Evolutionary conservation across 2,888 invertebrate species (phyloP).

Genomic region (Hymenopus coronatus): DNA sequence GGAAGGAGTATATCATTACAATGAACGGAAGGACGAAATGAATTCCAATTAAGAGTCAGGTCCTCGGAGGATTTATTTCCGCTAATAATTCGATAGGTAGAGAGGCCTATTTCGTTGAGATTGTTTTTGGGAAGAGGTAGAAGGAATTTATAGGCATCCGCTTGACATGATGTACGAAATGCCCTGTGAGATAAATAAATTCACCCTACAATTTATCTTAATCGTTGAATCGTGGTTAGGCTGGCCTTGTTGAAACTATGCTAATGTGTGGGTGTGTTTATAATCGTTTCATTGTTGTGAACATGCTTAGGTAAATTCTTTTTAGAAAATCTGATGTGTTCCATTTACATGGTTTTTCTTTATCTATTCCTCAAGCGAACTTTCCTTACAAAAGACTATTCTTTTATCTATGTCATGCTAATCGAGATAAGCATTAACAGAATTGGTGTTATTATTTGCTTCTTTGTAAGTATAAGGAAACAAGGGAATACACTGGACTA

Average conservation of each 20-base stretch:
- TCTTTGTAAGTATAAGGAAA: too few species aligned
- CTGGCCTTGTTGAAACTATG: background rate
- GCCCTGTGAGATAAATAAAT: background rate
- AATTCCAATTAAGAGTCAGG: background rate
- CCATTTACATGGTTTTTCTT: too few species aligned
- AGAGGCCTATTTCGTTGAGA: background rate
- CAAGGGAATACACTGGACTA: too few species aligned
- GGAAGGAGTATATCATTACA: background rate
- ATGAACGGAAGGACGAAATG: background rate
- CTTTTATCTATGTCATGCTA: too few species aligned
- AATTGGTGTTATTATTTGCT: too few species aligned
- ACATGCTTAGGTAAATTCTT: background rate
- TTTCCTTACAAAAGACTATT: too few species aligned
- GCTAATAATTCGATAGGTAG: background rate
- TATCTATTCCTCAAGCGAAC: too few species aligned
- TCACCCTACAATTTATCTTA: background rate
- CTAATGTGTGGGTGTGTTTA: background rate
- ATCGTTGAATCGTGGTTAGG: background rate
- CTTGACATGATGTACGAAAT: background rate
- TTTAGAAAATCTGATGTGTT: too few species aligned
- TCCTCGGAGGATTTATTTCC: background rate
- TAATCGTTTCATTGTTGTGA: background rate
- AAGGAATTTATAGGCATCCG: background rate
- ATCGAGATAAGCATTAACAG: too few species aligned
- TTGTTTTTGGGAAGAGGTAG: background rate